Evolutionary conservation across 2,113 vertebrate genomes (phyloP).

Genomic region (Pseudolaguvia tuberculata): DNA sequence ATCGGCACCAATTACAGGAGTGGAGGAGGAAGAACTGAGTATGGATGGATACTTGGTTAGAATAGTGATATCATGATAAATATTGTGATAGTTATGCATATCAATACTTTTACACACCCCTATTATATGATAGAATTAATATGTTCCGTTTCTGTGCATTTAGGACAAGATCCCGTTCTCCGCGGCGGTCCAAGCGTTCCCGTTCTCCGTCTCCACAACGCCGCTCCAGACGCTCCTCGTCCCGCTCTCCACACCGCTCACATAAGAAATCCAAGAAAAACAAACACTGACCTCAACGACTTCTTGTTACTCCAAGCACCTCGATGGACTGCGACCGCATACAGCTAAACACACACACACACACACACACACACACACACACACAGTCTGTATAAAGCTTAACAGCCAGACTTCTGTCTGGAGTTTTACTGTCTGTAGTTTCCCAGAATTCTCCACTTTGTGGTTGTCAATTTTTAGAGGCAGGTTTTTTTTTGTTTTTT

Average conservation of each 20-base stretch:
- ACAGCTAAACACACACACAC: background rate
- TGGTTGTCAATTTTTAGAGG: slow-evolving; percentile 45
- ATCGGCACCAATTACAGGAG: too few species aligned
- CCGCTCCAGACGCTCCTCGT: slow-evolving; percentile 63
- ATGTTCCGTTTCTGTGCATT: background rate
- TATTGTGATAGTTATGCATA: too few species aligned
- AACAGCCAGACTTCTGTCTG: slow-evolving; percentile 36
- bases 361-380: slow-evolving; percentile 24
- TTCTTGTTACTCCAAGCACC: slow-evolving; percentile 12
- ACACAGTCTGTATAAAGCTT: slow-evolving; percentile 37
- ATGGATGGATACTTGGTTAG: too few species aligned
- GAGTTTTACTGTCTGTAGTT: slow-evolving; percentile 22
- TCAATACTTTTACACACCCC: background rate
- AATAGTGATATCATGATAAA: too few species aligned
- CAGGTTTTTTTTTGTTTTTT: slow-evolving; percentile 53
- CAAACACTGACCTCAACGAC: slow-evolving; percentile 62
- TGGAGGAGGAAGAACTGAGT: too few species aligned
- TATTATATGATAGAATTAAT: background rate
- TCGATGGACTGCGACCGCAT: slow-evolving; percentile 11
- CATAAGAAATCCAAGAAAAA: slow-evolving; percentile 77
- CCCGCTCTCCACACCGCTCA: slow-evolving; percentile 70
- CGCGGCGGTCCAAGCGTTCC: slow-evolving; percentile 69
- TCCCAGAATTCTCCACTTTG: slow-evolving; percentile 38
- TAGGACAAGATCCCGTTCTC: slow-evolving; percentile 65
- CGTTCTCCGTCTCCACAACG: slow-evolving; percentile 65